Percentiles rank a stretch among this genome's conserved stretches.
Evolutionary conservation across 53 echinoderm and acorn worm genomes (phyloP).

Genomic region (Echinarachnius parma): DNA sequence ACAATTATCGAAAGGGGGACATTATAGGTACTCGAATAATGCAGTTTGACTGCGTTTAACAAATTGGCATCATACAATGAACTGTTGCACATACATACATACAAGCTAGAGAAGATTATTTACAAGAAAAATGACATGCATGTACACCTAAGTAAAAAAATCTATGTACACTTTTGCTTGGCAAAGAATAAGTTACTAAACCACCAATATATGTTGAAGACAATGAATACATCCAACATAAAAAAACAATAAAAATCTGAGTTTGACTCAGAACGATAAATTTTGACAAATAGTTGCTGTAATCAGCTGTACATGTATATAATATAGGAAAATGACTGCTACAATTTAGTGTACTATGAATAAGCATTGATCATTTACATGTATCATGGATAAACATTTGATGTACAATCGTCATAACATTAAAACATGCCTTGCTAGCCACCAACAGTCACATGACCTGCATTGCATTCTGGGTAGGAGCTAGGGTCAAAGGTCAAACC

Average conservation of each 20-base stretch:
- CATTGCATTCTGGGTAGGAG: no score
- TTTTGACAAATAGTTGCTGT: conserved; percentile 16
- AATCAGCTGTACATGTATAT: background rate
- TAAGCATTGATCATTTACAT: background rate
- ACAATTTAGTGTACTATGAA: no score
- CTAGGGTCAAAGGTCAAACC: no score
- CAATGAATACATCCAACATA: background rate
- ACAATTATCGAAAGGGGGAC: background rate
- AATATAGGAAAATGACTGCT: conserved; percentile 2
- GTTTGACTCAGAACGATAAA: conserved; percentile 37
- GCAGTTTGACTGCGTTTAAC: background rate
- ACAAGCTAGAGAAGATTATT: background rate
- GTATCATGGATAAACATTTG: background rate
- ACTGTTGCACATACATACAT: conserved; percentile 11
- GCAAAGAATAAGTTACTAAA: conserved; percentile 35
- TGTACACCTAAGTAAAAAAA: background rate
- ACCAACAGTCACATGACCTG: no score
- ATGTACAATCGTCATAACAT: background rate
- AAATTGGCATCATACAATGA: background rate
- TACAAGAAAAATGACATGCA: background rate
- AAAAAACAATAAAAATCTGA: conserved; percentile 16
- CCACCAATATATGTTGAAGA: background rate
- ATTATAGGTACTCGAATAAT: background rate
- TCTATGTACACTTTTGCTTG: conserved; percentile 34
- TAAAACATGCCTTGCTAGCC: background rate